Evolutionary conservation across 2,797 vertebrate genomes (phyloP), one percentile per base, ranked within the genome.

Genomic region (Chaetodon trifasciatus): DNA sequence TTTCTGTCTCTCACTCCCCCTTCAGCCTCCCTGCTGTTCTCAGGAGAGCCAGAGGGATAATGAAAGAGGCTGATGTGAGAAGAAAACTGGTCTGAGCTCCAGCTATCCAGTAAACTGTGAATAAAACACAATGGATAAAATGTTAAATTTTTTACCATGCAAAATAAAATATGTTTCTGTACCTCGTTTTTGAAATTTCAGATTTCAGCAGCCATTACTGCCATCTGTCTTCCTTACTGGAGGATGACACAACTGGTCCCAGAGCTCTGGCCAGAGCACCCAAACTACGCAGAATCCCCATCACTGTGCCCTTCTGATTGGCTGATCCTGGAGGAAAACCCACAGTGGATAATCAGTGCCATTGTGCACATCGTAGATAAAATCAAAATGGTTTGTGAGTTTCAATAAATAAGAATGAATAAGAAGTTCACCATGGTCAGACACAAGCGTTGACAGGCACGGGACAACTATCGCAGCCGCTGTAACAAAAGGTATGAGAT

Each of bases 391-490:
- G 3, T 46, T 50, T 58, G 1, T 39, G 62, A 15, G 42, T 55
- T 52, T 44, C 3, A 8, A 23, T 39, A 2, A 35, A 63, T 16
- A 6, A 65, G 8, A 77, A 62, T 21, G 2, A 55, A 58, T 1
- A 37, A 49, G 15, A 65, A 15, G 15, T 86, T 90, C 76, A 99
- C 98, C 98, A 0, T 98, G 97, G 79, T 96, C 95, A 13, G 98
- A 96, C 17, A 99, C 98, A 65, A 97, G 91, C 0, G 97, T 96
- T 2, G 98, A 98, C 88, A 99, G 91, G 86, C 97, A 98, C 0
- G 98, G 98, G 74, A 99, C 96, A 8, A 99, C 98, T 1, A 98
- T 86, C 1, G 98, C 98, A 4, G 98, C 97, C 11, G 98, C 98
- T 99, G 92, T 49, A 90, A 69, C 4, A 58, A 69, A n/a, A 52